Percentiles rank a stretch among this genome's conserved stretches.
phyloP scores from a whole-genome alignment of 2,888 invertebrate species.

The Spisula solida region DNA sequence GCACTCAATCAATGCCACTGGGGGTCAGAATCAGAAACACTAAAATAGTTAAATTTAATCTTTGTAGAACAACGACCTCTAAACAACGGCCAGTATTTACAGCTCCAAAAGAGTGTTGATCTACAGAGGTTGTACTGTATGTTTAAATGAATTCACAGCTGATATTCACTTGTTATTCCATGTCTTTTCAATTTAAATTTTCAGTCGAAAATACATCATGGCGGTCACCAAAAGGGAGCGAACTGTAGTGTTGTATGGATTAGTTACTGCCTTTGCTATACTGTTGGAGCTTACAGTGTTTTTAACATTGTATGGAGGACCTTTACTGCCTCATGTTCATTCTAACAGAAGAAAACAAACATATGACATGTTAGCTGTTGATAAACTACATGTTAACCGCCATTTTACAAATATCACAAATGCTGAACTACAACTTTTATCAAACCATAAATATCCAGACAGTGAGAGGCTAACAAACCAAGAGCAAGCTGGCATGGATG shows the following conservation, averaged over 20 bases:
- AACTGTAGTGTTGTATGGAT: background rate
- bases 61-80: no score
- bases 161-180: background rate
- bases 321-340: background rate
- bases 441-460: background rate
- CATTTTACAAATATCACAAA: conserved; percentile 30
- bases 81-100: no score
- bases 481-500: background rate
- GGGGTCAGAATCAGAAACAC: no score
- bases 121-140: no score
- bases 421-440: background rate
- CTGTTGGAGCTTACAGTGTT: conserved; percentile 31
- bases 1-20: no score
- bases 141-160: background rate
- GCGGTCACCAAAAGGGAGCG: background rate
- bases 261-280: conserved; percentile 18
- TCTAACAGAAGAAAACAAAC: background rate
- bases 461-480: background rate
- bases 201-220: background rate
- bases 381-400: conserved; percentile 29
- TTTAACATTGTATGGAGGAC: conserved; percentile 8
- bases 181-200: background rate
- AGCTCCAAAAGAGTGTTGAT: no score
- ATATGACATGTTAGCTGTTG: conserved; percentile 30
- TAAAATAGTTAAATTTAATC: no score